Conservation (phyloP, 2,113 vertebrate species). For the Hemibagrus wyckioides region DNA sequence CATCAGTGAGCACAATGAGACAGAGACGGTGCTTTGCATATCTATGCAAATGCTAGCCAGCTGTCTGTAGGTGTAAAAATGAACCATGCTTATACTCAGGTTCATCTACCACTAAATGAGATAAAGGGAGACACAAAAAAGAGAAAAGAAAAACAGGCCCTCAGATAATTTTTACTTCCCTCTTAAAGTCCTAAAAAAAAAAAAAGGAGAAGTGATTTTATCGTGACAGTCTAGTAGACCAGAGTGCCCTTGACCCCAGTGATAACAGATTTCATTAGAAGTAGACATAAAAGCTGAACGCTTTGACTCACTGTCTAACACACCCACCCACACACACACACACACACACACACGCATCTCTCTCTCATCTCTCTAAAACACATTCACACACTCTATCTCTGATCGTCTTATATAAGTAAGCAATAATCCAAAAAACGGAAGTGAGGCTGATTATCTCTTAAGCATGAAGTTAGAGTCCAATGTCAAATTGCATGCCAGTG, state of each 20-base stretch:
- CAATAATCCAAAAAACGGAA: neutral
- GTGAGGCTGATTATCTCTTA: neutral
- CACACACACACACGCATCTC: slow-evolving; percentile 10
- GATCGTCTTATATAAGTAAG: neutral
- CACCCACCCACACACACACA: neutral
- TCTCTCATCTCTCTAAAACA: neutral
- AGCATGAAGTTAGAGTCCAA: neutral
- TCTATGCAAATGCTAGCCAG: slow-evolving; percentile 71
- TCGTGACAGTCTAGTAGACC: slow-evolving; percentile 50
- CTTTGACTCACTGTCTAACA: neutral
- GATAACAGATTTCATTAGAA: slow-evolving; percentile 46
- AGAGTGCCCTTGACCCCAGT: slow-evolving; percentile 61
- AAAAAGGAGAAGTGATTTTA: slow-evolving; percentile 52
- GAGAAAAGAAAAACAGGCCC: slow-evolving; percentile 5
- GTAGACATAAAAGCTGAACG: neutral
- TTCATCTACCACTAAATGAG: slow-evolving; percentile 60
- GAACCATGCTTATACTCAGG: slow-evolving; percentile 47
- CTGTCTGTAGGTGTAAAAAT: slow-evolving; percentile 47
- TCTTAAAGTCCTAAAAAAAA: neutral
- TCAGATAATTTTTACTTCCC: slow-evolving; percentile 50
- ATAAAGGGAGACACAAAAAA: slow-evolving; percentile 50
- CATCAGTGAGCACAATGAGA: slow-evolving; percentile 57
- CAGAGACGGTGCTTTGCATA: slow-evolving; percentile 69
- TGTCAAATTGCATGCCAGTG: neutral
- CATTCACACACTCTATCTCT: neutral